Percentiles rank a stretch among this genome's conserved stretches.
phyloP scores from a whole-genome alignment of 2,113 vertebrate species.

The Lepus europaeus region DNA sequence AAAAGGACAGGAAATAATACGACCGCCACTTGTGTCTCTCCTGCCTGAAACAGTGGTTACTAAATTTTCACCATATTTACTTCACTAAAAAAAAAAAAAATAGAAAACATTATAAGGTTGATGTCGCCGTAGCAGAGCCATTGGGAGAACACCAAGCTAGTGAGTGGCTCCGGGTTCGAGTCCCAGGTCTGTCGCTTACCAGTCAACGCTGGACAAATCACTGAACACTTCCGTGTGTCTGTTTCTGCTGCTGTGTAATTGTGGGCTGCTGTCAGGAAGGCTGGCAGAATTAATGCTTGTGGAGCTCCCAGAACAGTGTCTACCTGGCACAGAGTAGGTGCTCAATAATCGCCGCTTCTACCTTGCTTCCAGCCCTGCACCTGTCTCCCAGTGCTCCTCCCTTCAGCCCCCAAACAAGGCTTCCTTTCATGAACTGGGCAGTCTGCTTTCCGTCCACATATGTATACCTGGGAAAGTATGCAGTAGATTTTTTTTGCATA shows the following conservation, averaged over 20 bases:
- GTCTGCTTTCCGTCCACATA: neutral
- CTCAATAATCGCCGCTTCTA: neutral
- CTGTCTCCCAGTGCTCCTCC: neutral
- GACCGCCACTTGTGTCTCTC: neutral
- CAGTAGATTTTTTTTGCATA: neutral
- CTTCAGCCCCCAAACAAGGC: neutral
- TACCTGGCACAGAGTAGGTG: neutral
- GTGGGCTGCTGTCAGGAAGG: neutral
- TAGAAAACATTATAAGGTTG: neutral
- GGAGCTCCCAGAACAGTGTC: neutral
- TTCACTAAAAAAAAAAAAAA: neutral
- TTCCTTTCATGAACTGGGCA: neutral
- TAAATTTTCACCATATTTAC: neutral
- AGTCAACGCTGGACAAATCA: neutral
- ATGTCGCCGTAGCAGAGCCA: neutral
- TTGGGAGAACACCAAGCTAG: neutral
- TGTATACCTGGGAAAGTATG: neutral
- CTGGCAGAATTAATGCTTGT: neutral
- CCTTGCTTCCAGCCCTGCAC: neutral
- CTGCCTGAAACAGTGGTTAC: neutral
- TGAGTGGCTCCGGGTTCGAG: neutral
- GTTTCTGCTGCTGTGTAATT: neutral
- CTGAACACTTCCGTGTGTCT: neutral
- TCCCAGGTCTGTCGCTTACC: neutral
- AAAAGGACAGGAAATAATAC: neutral